Evolutionary conservation across 1,140 invertebrate genomes (phyloP), one percentile per base, ranked within the genome.

Genomic region (Vanessa tameamea): DNA sequence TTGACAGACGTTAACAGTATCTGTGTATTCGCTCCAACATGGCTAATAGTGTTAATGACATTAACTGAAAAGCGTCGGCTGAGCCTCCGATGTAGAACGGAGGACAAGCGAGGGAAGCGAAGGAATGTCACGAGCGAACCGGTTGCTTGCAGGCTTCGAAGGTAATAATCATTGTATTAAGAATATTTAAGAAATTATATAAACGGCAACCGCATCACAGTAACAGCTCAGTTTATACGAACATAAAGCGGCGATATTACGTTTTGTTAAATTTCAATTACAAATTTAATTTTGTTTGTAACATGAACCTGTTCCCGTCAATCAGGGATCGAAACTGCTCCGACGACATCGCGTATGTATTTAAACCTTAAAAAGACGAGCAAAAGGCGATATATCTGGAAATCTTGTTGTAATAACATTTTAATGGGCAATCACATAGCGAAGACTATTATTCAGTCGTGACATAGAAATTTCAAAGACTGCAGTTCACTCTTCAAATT

Each of bases 41-140:
- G 66, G 66, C 66, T 68, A 68, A 68, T 55, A 68, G 66, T 68
- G 66, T 57, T 68, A 57, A 68, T 57, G 66, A 57, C 66, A 61
- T 61, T 61, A 59, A 37, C 57, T 61, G n/a, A 68, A 68, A 67
- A 43, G 20, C 64, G 48, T 53, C 65, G 48, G 23, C 51, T 14
- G 26, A 61, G 57, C 23, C 53, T 57, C 20, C 57, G 23, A 59
- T 59, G 57, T 61, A 61, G 26, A n/a, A 37, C 57, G 57, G 7
- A 5, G 20, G 11, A 43, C 37, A 9, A 43, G 37, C 37, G 37
- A 43, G 37, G 37, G 37, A 43, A 43, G 37, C 37, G 37, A 43
- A 61, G 57, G 57, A 61, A 61, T 61, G 57, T 37, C 57, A 61
- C 26, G 23, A 23, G 23, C 16, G 57, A 37, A 61, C 57, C 57